Conservation (phyloP, 2,888 invertebrate species). For the Caenorhabditis imperialis region DNA sequence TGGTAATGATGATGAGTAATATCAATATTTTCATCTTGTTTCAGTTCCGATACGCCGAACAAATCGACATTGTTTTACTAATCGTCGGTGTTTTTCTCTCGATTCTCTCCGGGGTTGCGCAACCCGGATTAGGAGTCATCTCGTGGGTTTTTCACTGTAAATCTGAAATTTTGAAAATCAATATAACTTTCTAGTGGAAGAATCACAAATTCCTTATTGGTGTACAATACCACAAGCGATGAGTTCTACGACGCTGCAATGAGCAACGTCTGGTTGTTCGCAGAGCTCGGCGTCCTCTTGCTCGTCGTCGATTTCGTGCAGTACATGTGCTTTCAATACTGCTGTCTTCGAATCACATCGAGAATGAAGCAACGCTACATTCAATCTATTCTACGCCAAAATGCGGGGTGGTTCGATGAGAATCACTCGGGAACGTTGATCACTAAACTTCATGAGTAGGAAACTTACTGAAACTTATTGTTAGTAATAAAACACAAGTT, state of each 20-base stretch:
- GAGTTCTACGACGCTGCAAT: constrained; percentile 55
- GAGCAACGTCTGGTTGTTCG: constrained; percentile 65
- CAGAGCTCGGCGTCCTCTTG: constrained; percentile 56
- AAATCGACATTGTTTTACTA: constrained; percentile 53
- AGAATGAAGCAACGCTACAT: constrained; percentile 54
- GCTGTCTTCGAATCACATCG: constrained; percentile 57
- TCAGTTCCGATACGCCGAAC: constrained; percentile 61
- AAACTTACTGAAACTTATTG: neutral
- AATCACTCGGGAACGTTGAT: constrained; percentile 61
- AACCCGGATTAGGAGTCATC: constrained; percentile 59
- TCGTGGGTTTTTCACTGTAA: no score
- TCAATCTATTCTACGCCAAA: constrained; percentile 61
- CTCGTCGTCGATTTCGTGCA: constrained; percentile 58
- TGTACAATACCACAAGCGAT: constrained; percentile 28
- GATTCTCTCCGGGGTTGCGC: constrained; percentile 49
- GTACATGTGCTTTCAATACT: constrained; percentile 62
- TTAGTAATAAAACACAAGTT: neutral
- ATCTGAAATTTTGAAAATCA: neutral
- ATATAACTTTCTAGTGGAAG: constrained; percentile 39
- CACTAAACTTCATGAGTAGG: constrained; percentile 62
- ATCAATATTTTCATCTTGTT: no score
- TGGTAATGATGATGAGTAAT: constrained; percentile 48
- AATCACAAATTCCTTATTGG: constrained; percentile 58
- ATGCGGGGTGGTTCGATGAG: constrained; percentile 66
- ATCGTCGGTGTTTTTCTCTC: constrained; percentile 52